Percentiles rank a stretch among this genome's conserved stretches.
phyloP scores from a whole-genome alignment of 2,113 vertebrate species.

The Alethe castanea region DNA sequence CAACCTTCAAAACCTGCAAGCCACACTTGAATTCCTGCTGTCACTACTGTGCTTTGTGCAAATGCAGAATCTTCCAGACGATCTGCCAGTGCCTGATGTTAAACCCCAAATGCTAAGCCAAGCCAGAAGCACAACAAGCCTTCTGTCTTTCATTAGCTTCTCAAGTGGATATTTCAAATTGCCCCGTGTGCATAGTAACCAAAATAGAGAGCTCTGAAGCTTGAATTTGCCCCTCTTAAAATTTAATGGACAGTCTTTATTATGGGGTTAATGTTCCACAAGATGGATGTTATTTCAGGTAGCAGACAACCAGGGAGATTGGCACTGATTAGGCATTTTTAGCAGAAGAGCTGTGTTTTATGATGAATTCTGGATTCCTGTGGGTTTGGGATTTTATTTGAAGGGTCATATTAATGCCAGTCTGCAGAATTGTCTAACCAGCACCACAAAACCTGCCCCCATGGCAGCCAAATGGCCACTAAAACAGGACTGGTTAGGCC shows the following conservation, averaged over 20 bases:
- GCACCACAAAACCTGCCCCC: background rate
- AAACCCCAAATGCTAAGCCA: constrained; percentile 78
- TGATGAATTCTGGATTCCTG: background rate
- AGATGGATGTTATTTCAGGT: background rate
- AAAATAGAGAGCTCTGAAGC: background rate
- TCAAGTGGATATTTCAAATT: background rate
- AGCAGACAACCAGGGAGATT: background rate
- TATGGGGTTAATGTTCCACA: background rate
- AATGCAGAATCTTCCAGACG: constrained; percentile 84
- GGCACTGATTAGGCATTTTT: background rate
- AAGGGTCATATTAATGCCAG: background rate
- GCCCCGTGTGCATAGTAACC: background rate
- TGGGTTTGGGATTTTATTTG: background rate
- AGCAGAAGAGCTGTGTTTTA: background rate
- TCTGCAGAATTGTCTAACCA: background rate
- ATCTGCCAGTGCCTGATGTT: constrained; percentile 82
- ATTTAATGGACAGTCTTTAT: background rate
- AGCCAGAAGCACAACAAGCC: background rate
- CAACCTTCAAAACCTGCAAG: constrained; percentile 80
- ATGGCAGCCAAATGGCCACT: background rate
- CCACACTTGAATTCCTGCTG: constrained; percentile 78
- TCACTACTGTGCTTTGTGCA: constrained; percentile 82
- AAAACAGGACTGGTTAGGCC: background rate
- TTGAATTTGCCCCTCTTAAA: background rate
- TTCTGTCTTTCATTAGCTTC: background rate